Conservation (phyloP, 2,797 vertebrate species). For the Siniperca scherzeri region DNA sequence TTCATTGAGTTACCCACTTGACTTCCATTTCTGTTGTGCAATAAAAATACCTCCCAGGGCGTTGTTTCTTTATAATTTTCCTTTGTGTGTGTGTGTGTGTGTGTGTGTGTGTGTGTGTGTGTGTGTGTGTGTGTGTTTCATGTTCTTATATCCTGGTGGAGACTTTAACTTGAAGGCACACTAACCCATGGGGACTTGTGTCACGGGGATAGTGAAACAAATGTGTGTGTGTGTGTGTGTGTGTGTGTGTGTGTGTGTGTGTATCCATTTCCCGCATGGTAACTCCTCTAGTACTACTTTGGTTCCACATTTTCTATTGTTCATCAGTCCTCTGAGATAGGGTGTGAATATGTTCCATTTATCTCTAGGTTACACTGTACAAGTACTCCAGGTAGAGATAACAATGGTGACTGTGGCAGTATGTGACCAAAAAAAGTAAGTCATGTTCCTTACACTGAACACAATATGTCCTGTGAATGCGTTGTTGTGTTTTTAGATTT, state of each 20-base stretch:
- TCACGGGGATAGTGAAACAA: too few relatives aligned
- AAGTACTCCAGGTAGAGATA: background rate
- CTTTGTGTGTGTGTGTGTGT: background rate
- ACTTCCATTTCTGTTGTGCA: slow-evolving; percentile 14
- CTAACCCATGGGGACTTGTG: too few relatives aligned
- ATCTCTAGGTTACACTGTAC: too few relatives aligned
- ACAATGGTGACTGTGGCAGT: slow-evolving; percentile 7
- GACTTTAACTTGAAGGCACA: too few relatives aligned
- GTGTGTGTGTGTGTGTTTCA: background rate
- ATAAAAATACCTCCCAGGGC: background rate
- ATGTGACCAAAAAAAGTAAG: background rate
- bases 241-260: slow-evolving; percentile 4
- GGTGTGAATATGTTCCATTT: too few relatives aligned
- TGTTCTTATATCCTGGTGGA: too few relatives aligned
- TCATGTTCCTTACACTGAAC: background rate
- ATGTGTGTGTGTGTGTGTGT: slow-evolving; percentile 1
- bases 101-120: slow-evolving; percentile 12
- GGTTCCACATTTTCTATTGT: too few relatives aligned
- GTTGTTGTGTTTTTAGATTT: background rate
- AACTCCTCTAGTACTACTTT: slow-evolving; percentile 12
- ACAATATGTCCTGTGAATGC: background rate
- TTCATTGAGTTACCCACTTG: background rate
- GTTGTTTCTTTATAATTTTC: background rate
- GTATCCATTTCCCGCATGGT: background rate
- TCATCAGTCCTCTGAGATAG: too few relatives aligned